Base-by-base conservation (phyloP, 1,140 invertebrate species). In the Drosophila bipectinata region DNA sequence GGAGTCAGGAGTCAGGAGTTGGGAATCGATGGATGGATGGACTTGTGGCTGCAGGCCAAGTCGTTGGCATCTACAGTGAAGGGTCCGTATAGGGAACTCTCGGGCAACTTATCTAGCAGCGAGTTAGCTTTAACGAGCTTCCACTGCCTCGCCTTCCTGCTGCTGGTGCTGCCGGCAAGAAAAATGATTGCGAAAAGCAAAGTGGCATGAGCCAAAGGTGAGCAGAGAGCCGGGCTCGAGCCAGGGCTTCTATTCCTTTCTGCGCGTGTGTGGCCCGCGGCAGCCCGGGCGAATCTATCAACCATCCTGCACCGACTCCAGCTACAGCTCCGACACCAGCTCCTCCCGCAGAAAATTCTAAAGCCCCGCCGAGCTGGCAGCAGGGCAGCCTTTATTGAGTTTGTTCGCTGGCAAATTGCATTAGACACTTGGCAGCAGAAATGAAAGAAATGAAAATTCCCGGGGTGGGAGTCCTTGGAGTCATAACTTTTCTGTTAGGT, bases 191-290 rank as follows among this genome's bases (percentile, higher is more conserved):
- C 72, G 8, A 75, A 62, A 58, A 67, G 59, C 59, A 53, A 48
- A 69, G 63, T 71, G 67, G 67, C 67, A 32, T 26, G 41, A 56
- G 69, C 59, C 53, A 61, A 73, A 71, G 67, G 63, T 71, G 71
- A 73, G 64, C 10, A 37, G 12, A 41, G 34, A 18, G 55, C n/a
- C 58, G 26, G 18, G 41, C n/a, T 45, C 15, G 18, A 24, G 44
- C 44, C 44, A 24, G 54, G 21, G 28, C 68, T 54, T 53, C 55
- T 34, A 30, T 54, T 32, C 26, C 72, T 52, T 55, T 56, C 39
- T 78, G 75, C 68, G 82, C 78, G 83, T 88, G 82, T 85, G 82
- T 88, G 82, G 82, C 82, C 82, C 51, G 82, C 82, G 82, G 82
- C 82, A 64, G 69, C 63, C 71, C 58, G 71, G 63, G 82, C 74